Evolutionary conservation across 2,113 vertebrate genomes (phyloP).

Genomic region (Lonchura striata): DNA sequence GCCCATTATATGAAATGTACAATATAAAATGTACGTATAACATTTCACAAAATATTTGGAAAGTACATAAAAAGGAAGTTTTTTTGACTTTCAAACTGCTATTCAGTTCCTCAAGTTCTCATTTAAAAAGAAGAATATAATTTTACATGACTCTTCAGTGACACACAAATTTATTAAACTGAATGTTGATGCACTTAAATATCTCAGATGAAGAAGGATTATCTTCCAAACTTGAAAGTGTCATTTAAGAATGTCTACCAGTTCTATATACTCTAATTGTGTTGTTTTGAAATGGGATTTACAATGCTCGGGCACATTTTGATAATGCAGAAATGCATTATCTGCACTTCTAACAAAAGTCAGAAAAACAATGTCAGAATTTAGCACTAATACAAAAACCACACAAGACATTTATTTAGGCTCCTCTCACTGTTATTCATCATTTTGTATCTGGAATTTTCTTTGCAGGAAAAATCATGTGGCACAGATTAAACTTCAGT

Average conservation of each 20-base stretch:
- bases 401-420: not conserved
- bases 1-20: not conserved
- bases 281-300: not conserved
- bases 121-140: not conserved
- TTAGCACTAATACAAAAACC: not conserved
- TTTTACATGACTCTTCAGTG: not conserved
- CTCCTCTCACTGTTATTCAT: not conserved
- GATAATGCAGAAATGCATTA: not conserved
- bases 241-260: not conserved
- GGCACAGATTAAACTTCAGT: not conserved
- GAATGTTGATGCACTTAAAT: not conserved
- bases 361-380: not conserved
- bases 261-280: not conserved
- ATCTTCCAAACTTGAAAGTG: not conserved
- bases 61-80: accelerated
- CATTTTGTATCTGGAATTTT: not conserved
- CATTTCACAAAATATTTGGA: not conserved
- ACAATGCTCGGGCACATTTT: not conserved
- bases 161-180: not conserved
- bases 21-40: not conserved
- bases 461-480: not conserved
- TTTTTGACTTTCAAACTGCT: not conserved
- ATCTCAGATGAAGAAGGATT: not conserved
- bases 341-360: no score
- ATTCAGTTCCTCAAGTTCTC: not conserved